Conservation (phyloP, 2,797 vertebrate genomes). For the Gallinago solitaria region DNA sequence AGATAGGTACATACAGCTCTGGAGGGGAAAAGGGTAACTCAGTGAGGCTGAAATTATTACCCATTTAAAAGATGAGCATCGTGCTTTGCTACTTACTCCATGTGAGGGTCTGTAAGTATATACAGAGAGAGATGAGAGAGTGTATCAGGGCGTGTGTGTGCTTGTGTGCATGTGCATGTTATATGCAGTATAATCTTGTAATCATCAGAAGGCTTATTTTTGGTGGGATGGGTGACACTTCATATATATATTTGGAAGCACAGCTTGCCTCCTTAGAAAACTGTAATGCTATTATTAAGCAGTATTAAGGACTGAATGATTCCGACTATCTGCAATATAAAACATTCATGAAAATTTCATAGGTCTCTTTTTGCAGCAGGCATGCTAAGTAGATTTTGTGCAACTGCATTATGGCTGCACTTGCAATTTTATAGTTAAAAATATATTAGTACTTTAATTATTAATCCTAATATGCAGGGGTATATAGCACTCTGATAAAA, state of each 20-base stretch:
- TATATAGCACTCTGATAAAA: not conserved
- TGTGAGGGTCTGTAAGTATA: not conserved
- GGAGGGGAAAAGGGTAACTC: not conserved
- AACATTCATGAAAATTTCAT: slow-evolving; percentile 27
- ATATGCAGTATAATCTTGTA: not conserved
- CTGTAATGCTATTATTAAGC: not conserved
- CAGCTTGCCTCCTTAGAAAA: slow-evolving; percentile 5
- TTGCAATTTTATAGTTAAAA: slow-evolving; percentile 15
- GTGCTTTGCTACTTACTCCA: not conserved
- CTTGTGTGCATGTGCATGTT: not conserved
- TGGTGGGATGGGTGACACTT: not conserved
- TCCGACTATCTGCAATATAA: not conserved
- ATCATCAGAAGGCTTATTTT: not conserved
- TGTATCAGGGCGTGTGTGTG: accelerated
- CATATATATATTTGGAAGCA: not conserved
- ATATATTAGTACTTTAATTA: slow-evolving; percentile 34
- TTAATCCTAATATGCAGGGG: not conserved
- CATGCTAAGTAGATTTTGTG: not conserved
- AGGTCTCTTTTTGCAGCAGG: not conserved
- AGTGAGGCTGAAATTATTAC: not conserved
- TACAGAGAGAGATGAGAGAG: not conserved
- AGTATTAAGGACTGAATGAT: not conserved
- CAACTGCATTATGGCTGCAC: not conserved
- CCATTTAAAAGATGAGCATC: not conserved
- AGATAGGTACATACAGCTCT: not conserved